Conservation (phyloP, 2,797 vertebrate species). For the Pangasius mekongensis region DNA sequence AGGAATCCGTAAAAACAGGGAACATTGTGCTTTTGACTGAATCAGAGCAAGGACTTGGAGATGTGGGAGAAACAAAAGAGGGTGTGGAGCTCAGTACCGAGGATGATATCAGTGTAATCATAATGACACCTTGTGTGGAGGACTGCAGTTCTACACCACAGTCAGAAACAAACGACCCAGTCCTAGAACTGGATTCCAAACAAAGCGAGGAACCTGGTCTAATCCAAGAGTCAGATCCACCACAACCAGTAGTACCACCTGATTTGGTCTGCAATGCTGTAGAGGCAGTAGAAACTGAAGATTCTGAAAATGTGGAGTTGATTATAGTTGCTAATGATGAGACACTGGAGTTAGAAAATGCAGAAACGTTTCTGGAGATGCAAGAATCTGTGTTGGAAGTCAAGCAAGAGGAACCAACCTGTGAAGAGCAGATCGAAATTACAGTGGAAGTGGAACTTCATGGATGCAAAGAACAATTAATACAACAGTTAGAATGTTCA, state of each 20-base stretch:
- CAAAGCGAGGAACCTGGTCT: constrained; percentile 41
- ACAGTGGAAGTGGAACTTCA: constrained; percentile 41
- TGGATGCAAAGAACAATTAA: constrained; percentile 43
- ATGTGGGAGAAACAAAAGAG: constrained; percentile 40
- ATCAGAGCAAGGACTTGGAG: constrained; percentile 14
- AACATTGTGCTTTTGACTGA: background rate
- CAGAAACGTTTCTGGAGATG: constrained; percentile 22
- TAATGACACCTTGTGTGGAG: background rate
- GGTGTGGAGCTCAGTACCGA: background rate
- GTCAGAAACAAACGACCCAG: constrained; percentile 34
- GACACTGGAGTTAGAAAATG: constrained; percentile 33
- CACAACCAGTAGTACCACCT: background rate
- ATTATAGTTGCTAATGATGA: constrained; percentile 39
- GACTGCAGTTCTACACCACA: background rate
- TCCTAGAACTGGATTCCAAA: constrained; percentile 34
- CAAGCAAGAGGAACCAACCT: constrained; percentile 36
- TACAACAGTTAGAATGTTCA: constrained; percentile 19
- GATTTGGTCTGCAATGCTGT: constrained; percentile 3
- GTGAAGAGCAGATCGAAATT: constrained; percentile 1
- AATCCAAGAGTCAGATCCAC: constrained; percentile 32
- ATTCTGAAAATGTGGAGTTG: constrained; percentile 21
- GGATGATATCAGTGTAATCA: constrained; percentile 3
- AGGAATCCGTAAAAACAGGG: constrained; percentile 54
- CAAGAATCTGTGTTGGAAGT: constrained; percentile 11
- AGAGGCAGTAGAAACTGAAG: background rate